Base-by-base conservation (phyloP, 2,797 vertebrate genomes). In the Gambusia yucatana region DNA sequence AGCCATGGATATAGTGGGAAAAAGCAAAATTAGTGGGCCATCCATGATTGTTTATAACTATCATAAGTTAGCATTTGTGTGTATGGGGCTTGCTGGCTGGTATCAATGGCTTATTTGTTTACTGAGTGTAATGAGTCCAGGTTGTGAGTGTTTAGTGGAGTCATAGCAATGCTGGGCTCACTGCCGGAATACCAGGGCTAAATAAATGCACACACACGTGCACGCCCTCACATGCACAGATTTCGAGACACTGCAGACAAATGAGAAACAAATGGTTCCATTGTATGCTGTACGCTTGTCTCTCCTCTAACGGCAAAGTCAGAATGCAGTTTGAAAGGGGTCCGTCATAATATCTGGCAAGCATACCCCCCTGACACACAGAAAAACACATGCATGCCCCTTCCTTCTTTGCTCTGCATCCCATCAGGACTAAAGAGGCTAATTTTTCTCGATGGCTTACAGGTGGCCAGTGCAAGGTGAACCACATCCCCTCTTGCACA, bases 391-490 rank as follows among this genome's bases (percentile, higher is more conserved):
- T 47, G 30, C 75, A 39, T 39, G 36, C 89, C 91, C 86, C 57
- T 88, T 90, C 87, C 86, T 86, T 77, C 85, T 81, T 85, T 87
- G 92, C 85, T 94, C 95, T 94, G 94, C 92, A 94, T 95, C 84
- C 92, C 92, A 95, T 95, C 95, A 95, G 90, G 85, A 83, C 89
- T 93, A 93, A 95, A 94, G 93, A 94, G 93, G 87, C 95, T 95
- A 94, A 96, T 96, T 96, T 96, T 90, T 91, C 84, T 85, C 77
- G 94, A 96, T 96, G 91, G 95, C 92, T 96, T 96, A 94, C 96
- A 96, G 95, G 95, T 96, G 95, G 94, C 92, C 93, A 83, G 85
- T 90, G 93, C 93, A 95, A 95, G 94, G 95, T 95, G 93, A 94
- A 93, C 93, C 89, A 91, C 89, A 93, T 93, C 91, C 88, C 92